Base-by-base conservation (phyloP, 1,140 invertebrate species). In the Brachystomella parvula region DNA sequence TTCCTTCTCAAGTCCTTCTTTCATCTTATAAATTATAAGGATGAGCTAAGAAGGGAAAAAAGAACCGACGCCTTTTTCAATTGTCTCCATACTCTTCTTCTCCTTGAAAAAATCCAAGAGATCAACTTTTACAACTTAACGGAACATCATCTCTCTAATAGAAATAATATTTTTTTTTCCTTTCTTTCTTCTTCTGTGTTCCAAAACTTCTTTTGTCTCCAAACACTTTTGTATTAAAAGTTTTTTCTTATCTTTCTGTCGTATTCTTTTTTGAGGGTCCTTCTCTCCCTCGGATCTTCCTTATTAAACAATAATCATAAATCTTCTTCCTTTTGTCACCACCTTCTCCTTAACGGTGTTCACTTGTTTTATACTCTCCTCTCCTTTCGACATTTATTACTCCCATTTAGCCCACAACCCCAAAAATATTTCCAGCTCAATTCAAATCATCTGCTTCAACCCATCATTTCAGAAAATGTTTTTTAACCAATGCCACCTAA, bases 241-340 rank as follows among this genome's bases (percentile, higher is more conserved):
- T 9, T 6, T 6, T 39, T 39, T 39, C 35, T 39, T 39, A 39
- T 39, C 35, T 39, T 39, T 39, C 19, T 39, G 35, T 39, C 35
- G n/a, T n/a, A n/a, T n/a, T n/a, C n/a, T n/a, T n/a, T n/a, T n/a
- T n/a, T n/a, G n/a, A n/a, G n/a, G n/a, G 6, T 39, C 35, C 35
- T 19, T 39, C 19, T 39, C 6, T 9, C 6, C 19, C 35, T 39
- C 35, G 35, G 35, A 19, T 39, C 35, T 9, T n/a, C 39, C 49
- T 53, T 53, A 53, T 53, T 53, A 53, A 53, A 53, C 49, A 53
- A 53, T 53, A 53, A 53, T 53, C 49, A 53, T 53, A 53, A 53
- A 53, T 53, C 49, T 53, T 53, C 49, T 26, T 26, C 49, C 24
- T 19, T 53, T 53, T 53, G 49, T 53, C 49, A 53, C 49, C 49